Base-by-base conservation (phyloP, 2,797 vertebrate genomes). In the Arremon aurantiirostris region DNA sequence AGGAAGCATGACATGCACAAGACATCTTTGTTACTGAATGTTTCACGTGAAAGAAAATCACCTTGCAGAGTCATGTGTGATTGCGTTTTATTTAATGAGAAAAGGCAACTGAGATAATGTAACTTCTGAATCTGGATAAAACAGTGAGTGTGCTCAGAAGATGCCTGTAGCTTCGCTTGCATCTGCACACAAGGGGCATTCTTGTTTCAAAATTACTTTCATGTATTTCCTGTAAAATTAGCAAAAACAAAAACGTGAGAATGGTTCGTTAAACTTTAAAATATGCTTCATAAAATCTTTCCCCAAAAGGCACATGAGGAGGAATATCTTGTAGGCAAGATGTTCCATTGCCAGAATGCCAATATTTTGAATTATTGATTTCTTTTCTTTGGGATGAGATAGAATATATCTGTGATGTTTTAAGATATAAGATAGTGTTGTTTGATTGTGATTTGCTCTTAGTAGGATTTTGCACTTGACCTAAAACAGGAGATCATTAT, bases 81-180 rank as follows among this genome's bases (percentile, higher is more conserved):
- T 75, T 96, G 82, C 27, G 22, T 83, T 97, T 96, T 90, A 78
- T 94, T 93, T 92, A 86, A 85, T 91, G 59, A 97, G 90, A 95
- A 91, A 96, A 94, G 76, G 18, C 78, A 90, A 37, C 60, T 90
- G 70, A 85, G 73, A 65, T 85, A 50, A 35, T 55, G 47, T 84
- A 89, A 73, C 55, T 90, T 94, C 56, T 91, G 84, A 95, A 95
- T 88, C 80, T 90, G 26, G 75, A 30, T 93, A 77, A 94, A 96
- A 81, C 64, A 89, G 65, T 19, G 70, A 79, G 49, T 39, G 64
- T 78, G 64, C 63, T 86, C 56, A 81, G 50, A 63, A 94, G 85
- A 50, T 66, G 10, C 37, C n/a, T n/a, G 27, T 46, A 66, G 60
- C 27, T 70, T 93, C 68, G 24, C 64, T 90, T 75, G 69, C 55